Conservation (phyloP, 2,797 vertebrate species). For the Sebastes matsubarae region DNA sequence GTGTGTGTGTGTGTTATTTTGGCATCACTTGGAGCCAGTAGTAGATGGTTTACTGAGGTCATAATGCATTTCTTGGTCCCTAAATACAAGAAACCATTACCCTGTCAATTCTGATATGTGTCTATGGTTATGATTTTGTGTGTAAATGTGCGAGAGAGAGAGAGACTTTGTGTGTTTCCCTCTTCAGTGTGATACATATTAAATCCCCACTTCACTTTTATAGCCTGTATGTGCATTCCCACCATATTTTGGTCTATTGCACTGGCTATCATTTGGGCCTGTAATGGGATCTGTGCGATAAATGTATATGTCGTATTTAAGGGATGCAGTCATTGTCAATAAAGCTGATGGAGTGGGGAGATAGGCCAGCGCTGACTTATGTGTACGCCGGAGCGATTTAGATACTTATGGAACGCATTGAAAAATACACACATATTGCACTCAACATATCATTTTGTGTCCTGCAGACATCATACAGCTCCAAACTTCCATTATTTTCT, state of each 20-base stretch:
- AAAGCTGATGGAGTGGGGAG: constrained; percentile 35
- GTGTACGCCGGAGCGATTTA: constrained; percentile 2
- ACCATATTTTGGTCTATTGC: constrained; percentile 31
- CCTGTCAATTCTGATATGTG: constrained; percentile 45
- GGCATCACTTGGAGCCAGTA: constrained; percentile 18
- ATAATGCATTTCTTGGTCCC: constrained; percentile 51
- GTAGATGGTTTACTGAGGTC: constrained; percentile 31
- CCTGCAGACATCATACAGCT: constrained; percentile 24
- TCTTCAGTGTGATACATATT: constrained; percentile 35
- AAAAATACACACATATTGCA: constrained; percentile 34
- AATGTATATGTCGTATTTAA: constrained; percentile 44
- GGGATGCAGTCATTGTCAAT: constrained; percentile 47
- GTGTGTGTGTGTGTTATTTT: background rate
- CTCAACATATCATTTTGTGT: constrained; percentile 41
- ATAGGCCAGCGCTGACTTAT: constrained; percentile 11
- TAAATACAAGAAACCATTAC: constrained; percentile 56
- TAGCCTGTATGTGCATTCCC: constrained; percentile 40
- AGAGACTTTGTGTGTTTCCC: background rate
- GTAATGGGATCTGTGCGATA: constrained; percentile 42
- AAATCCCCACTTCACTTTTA: constrained; percentile 59
- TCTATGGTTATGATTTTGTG: constrained; percentile 8
- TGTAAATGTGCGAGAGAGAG: background rate
- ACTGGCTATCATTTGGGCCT: constrained; percentile 32
- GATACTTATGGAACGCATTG: constrained; percentile 11
- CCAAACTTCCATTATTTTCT: constrained; percentile 22